Conservation (phyloP, 2,113 vertebrate genomes). For the Corvus hawaiiensis region DNA sequence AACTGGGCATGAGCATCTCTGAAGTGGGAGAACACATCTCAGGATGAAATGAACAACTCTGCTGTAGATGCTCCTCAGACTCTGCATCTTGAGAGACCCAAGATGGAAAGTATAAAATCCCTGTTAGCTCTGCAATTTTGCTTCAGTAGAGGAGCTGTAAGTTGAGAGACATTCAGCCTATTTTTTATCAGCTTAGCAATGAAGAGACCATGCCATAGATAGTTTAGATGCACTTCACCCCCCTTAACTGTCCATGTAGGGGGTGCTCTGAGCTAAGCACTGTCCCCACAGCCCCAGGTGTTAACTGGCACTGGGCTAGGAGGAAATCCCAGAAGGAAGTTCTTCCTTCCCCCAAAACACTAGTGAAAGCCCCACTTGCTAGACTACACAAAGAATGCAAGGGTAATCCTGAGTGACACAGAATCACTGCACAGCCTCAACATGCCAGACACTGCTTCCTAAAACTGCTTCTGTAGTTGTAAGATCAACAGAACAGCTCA, state of each 20-base stretch:
- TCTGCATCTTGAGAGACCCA: neutral
- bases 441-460: neutral
- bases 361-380: neutral
- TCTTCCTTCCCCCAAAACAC: neutral
- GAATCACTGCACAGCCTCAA: neutral
- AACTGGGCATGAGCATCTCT: neutral
- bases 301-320: neutral
- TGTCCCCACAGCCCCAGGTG: neutral
- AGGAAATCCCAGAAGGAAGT: neutral
- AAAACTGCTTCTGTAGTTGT: neutral
- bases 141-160: neutral
- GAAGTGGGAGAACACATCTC: neutral
- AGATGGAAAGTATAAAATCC: neutral
- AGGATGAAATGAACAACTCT: neutral
- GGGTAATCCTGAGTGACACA: neutral
- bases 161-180: neutral
- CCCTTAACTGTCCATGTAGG: neutral
- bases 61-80: neutral
- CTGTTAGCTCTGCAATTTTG: neutral
- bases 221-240: neutral
- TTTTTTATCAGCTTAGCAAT: neutral
- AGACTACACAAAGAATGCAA: neutral
- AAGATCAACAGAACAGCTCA: neutral
- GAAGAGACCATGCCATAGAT: neutral
- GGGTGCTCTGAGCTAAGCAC: neutral